Base-by-base conservation (phyloP, 2,797 vertebrate species). In the Pseudomugil gertrudae region DNA sequence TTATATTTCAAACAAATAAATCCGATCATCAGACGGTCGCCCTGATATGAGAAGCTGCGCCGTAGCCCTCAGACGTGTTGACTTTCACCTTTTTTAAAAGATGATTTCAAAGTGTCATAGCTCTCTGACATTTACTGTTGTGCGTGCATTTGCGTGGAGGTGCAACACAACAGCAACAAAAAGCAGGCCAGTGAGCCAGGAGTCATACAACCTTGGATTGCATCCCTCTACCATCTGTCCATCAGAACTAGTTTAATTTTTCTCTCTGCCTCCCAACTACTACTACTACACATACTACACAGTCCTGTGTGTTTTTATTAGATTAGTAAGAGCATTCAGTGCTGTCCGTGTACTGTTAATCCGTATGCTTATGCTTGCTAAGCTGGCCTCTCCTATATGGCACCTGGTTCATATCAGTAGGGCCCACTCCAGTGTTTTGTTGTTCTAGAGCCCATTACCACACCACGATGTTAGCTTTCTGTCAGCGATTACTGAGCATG, bases 291-390 rank as follows among this genome's bases (percentile, higher is more conserved):
- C n/a, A n/a, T n/a, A n/a, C n/a, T n/a, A n/a, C n/a, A n/a, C n/a
- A 24, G 3, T 29, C 66, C 72, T 11, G 77, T 83, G 76, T 80
- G 80, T 81, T 89, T n/a, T 38, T 80, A 79, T 89, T 84, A 80
- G 72, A 84, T 86, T 85, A 86, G 80, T 69, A 55, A 57, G 59
- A 72, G 69, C 72, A 51, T 69, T 78, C 74, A 21, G 80, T 57
- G 36, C 86, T 75, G 83, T 82, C 86, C 58, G 78, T 63, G 85
- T 80, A 55, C 66, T 88, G 87, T 82, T 92, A 92, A 92, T 92
- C 89, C 89, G 83, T 58, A 80, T 36, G 27, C 77, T 82, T 79
- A 67, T 75, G 74, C 61, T 61, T 72, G 65, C 71, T 89, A 86
- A 89, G 71, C 86, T 67, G 66, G 59, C 72, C 77, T 66, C 54